Base-by-base conservation (phyloP, 2,797 vertebrate species). In the Euphonia xanthogaster region DNA sequence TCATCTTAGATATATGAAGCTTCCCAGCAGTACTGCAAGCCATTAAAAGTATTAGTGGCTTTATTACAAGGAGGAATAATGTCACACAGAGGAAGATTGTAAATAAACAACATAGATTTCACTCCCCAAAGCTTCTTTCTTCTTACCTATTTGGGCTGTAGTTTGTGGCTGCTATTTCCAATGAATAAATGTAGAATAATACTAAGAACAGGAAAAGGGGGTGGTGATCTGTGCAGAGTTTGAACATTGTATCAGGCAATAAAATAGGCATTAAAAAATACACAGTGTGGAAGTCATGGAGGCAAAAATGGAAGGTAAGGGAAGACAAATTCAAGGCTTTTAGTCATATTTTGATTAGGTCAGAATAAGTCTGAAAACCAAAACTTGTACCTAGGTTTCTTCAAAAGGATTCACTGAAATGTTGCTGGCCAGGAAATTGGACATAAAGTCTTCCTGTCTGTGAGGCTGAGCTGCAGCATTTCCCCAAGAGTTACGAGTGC, bases 11-110 rank as follows among this genome's bases (percentile, higher is more conserved):
- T 63, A 47, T 45, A 20, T 93, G 90, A 94, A 91, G 79, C 48
- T 95, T 94, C 91, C 44, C 73, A 93, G 93, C 79, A 73, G 76
- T 73, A 78, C 22, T 86, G 13, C 83, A 83, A 90, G 55, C 77
- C 67, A 81, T 92, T 95, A 67, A 7, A 93, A 81, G 51, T 76
- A 81, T 86, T 88, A 88, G 72, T 86, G 51, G 45, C 70, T 86
- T 94, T 88, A 88, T 93, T 94, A 91, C 19, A 5, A 57, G 63
- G 44, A 84, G 48, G 48, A 77, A 70, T 85, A 75, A 45, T 70
- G 62, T 78, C 58, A 63, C 51, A 54, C 3, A 1, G 42, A 83
- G 75, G 51, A 91, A 84, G 65, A 61, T 9, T n/a, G 40, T 79
- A 70, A 73, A 78, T 83, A 66, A 83, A 30, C 40, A 78, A 55